Percentiles rank a stretch among this genome's conserved stretches.
phyloP scores from a whole-genome alignment of 2,113 vertebrate species.

The Mastomys coucha region DNA sequence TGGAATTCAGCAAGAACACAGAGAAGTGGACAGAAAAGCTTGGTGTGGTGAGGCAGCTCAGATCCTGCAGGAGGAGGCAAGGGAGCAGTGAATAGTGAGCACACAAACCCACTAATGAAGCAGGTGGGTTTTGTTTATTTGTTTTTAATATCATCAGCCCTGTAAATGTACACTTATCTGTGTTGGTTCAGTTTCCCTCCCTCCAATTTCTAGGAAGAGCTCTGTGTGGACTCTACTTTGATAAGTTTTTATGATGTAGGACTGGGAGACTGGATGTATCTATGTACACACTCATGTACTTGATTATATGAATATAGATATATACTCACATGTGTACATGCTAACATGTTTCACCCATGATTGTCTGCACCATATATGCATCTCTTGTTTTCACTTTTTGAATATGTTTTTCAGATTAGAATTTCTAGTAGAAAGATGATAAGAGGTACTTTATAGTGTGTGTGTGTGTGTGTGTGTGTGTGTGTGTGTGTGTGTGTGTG shows the following conservation, averaged over 20 bases:
- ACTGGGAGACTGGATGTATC: background rate
- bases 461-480: background rate
- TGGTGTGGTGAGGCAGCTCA: background rate
- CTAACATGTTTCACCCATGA: background rate
- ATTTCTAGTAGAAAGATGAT: background rate
- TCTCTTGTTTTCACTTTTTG: background rate
- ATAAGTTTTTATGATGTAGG: background rate
- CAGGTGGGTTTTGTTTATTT: background rate
- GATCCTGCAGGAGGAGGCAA: background rate
- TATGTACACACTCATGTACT: background rate
- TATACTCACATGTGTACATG: too few species aligned
- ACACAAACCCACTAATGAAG: background rate
- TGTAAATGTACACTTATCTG: background rate
- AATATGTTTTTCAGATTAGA: background rate
- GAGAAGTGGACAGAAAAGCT: background rate
- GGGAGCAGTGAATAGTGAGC: background rate
- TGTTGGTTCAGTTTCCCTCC: background rate
- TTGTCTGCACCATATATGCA: background rate
- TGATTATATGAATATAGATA: background rate
- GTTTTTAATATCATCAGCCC: background rate
- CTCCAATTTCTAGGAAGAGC: background rate
- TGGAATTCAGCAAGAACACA: background rate
- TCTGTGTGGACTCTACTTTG: background rate
- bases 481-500: too few species aligned
- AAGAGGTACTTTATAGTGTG: background rate